Conservation (phyloP, 2,888 invertebrate species). For the Caenorhabditis sp. region DNA sequence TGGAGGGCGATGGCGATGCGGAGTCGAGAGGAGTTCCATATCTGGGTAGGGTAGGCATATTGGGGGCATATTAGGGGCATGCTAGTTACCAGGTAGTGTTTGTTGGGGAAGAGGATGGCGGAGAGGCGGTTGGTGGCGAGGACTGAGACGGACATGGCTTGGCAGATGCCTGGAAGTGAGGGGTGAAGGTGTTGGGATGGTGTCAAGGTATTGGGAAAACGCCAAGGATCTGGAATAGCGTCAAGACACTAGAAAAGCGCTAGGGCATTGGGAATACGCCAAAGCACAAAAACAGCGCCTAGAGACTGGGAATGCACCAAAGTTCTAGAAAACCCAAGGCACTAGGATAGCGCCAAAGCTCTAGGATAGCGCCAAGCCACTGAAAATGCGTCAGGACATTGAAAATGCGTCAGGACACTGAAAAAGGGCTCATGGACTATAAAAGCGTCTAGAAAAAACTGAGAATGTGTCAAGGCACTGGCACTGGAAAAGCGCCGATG, state of each 20-base stretch:
- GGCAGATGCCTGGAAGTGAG: constrained; percentile 49
- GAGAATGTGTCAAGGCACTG: too few relatives aligned
- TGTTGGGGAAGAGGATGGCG: constrained; percentile 48
- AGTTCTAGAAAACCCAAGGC: too few relatives aligned
- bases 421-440: too few relatives aligned
- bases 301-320: not conserved
- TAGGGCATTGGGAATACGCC: too few relatives aligned
- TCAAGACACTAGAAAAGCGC: too few relatives aligned
- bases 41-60: constrained; percentile 7
- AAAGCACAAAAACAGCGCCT: not conserved
- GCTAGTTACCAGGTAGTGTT: constrained; percentile 22
- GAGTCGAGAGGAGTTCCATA: constrained; percentile 34
- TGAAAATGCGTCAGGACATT: not conserved
- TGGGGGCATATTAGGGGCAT: not conserved
- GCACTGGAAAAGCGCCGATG: too few relatives aligned
- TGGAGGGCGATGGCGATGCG: constrained; percentile 47
- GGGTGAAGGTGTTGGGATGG: too few relatives aligned
- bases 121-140: constrained; percentile 58
- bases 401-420: not conserved
- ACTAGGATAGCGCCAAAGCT: too few relatives aligned
- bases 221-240: too few relatives aligned
- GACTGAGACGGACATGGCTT: constrained; percentile 58
- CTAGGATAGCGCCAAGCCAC: too few relatives aligned
- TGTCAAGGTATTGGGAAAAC: too few relatives aligned
- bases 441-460: too few relatives aligned